A percentile compares a stretch with the other conserved stretches of the same genome.
phyloP scores from a whole-genome alignment of 2,888 invertebrate species.

The Drosophila putrida region DNA sequence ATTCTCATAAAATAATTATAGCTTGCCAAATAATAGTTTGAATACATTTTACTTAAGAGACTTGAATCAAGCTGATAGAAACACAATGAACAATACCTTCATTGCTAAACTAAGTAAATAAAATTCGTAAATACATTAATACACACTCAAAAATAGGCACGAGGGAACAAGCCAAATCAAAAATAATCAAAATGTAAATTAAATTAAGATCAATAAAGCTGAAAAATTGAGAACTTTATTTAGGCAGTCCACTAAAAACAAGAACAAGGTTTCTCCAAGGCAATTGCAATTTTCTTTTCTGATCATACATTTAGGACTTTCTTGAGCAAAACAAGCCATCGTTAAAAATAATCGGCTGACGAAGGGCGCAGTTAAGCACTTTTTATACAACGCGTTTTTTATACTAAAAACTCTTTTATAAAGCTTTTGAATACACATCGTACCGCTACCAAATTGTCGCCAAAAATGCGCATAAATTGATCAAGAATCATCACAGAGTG shows the following conservation, averaged over 20 bases:
- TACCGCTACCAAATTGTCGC: too few relatives aligned
- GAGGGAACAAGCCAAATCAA: conserved; percentile 1
- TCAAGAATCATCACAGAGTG: too few relatives aligned
- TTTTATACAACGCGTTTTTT: too few relatives aligned
- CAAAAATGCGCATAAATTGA: too few relatives aligned
- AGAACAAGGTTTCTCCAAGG: background rate
- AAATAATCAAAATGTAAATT: conserved; percentile 1
- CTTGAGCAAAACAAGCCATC: too few relatives aligned
- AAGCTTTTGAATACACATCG: too few relatives aligned
- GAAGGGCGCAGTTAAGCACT: too few relatives aligned
- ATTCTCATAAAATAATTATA: background rate
- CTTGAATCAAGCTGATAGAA: background rate
- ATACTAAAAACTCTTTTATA: too few relatives aligned
- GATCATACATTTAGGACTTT: too few relatives aligned
- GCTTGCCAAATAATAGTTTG: background rate
- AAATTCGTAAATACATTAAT: too few relatives aligned
- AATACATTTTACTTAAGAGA: background rate
- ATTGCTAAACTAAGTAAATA: background rate
- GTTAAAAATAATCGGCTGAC: too few relatives aligned
- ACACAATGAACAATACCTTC: background rate
- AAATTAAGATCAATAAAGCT: conserved; percentile 3
- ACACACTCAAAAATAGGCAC: background rate
- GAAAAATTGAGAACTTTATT: background rate
- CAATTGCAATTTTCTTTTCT: too few relatives aligned
- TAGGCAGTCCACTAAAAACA: conserved; percentile 2